These are phyloP conservation scores for Fragum whitleyi DNA, from an alignment of 2,888 invertebrate species.

Conservation along the genomic window DNA sequence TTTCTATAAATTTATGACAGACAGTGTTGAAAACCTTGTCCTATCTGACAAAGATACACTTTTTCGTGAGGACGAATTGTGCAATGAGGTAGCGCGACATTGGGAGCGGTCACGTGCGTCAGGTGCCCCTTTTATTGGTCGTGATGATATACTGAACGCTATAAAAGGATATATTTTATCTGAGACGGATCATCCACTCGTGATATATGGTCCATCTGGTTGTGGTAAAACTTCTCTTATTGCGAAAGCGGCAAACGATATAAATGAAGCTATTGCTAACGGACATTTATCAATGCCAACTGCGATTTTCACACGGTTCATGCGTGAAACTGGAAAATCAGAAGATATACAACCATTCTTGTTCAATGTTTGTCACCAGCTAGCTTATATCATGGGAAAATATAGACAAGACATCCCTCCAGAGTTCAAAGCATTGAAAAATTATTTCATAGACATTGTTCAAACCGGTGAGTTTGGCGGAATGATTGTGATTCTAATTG, in stretches of 20 bases:
- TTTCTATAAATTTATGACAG: slow-evolving; percentile 70
- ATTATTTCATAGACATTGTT: slow-evolving; percentile 74
- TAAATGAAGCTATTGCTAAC: slow-evolving; percentile 62
- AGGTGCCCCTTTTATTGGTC: slow-evolving; percentile 69
- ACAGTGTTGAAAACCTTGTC: slow-evolving; percentile 65
- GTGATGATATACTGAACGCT: slow-evolving; percentile 69
- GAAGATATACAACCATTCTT: slow-evolving; percentile 73
- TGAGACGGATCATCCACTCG: slow-evolving; percentile 76
- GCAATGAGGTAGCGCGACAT: slow-evolving; percentile 73
- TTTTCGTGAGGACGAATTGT: slow-evolving; percentile 68
- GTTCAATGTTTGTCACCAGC: slow-evolving; percentile 75
- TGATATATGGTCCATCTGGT: slow-evolving; percentile 75
- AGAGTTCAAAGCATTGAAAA: slow-evolving; percentile 71
- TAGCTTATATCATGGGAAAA: slow-evolving; percentile 70
- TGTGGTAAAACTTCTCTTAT: slow-evolving; percentile 80
- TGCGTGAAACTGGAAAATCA: slow-evolving; percentile 75
- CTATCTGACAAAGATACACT: slow-evolving; percentile 57
- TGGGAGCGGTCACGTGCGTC: slow-evolving; percentile 65
- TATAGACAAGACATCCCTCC: slow-evolving; percentile 70
- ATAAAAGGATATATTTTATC: slow-evolving; percentile 73
- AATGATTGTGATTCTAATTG: slow-evolving; percentile 76
- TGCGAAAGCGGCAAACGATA: slow-evolving; percentile 73
- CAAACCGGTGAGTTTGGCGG: slow-evolving; percentile 74
- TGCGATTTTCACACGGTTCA: slow-evolving; percentile 71
- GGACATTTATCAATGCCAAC: slow-evolving; percentile 67